Base-by-base conservation (phyloP, 1,140 invertebrate species). In the Callitettix versicolor region DNA sequence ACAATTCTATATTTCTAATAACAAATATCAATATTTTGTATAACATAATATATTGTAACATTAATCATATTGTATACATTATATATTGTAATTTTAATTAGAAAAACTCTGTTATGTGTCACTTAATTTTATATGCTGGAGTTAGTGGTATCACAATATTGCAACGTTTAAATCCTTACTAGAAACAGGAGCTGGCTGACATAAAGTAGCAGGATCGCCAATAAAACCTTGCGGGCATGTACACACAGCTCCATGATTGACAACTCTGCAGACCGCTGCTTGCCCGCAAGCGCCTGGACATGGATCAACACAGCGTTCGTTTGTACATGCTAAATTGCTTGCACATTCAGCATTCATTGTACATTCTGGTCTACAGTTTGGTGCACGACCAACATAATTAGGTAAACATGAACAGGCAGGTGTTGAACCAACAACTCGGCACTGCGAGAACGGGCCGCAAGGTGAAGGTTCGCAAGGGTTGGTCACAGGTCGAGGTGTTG, bases 221-320 rank as follows among this genome's bases (percentile, higher is more conserved):
- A 84, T 85, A 68, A 78, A 90, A 9, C 86, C 88, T 21, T 78
- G 72, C 34, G 80, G 73, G 63, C 90, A 94, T 55, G 78, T 78
- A 67, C 90, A 93, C 26, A 88, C 74, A 1, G 88, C 85, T 53
- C 84, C 77, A 67, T 93, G 89, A 62, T 88, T 86, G 18, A 85
- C 76, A 40, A 90, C 84, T 56, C 79, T 79, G 65, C 90, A 93
- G 58, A 78, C 78, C 1, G 88, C 87, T 64, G 88, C 86, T 15
- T 82, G 73, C 11, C 89, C 90, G 66, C 90, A 93, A 1, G 86
- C 86, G 6, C 87, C 87, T 9, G 85, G 84, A 65, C 88, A 92
- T n/a, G 88, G 88, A 71, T 91, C 85, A 63, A 71, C 77, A 65
- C 88, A 92, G 61, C 78, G 81, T 68, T 88, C 83, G 60, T 85